Percentiles rank a stretch among this genome's conserved stretches.
Evolutionary conservation across 2,113 vertebrate genomes (phyloP).

Genomic region (Osmerus eperlanus): DNA sequence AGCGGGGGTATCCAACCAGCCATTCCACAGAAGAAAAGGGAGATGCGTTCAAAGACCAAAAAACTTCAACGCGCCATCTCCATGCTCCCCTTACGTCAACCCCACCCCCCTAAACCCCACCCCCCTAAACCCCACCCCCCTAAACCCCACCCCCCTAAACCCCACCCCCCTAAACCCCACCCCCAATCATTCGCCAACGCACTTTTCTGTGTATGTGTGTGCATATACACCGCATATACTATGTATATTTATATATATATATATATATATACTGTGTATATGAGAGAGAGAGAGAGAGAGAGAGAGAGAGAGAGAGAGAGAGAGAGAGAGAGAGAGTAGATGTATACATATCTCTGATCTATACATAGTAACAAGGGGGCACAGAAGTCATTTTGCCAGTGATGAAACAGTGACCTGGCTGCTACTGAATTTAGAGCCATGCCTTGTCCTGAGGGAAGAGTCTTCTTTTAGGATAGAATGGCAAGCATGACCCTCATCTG

Average conservation of each 20-base stretch:
- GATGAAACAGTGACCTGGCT: constrained; percentile 67
- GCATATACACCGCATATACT: not conserved
- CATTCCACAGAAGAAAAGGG: no score
- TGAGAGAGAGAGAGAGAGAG: no score
- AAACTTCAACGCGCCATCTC: no score
- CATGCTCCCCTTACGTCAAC: not conserved
- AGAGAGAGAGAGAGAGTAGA: not conserved
- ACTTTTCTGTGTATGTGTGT: no score
- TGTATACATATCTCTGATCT: not conserved
- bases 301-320: no score
- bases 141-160: not conserved
- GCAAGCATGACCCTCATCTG: constrained; percentile 71
- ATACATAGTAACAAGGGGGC: constrained; percentile 16
- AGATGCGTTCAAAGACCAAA: no score
- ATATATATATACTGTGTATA: no score
- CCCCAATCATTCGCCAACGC: no score
- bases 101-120: not conserved
- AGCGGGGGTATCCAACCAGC: not conserved
- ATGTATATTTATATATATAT: not conserved
- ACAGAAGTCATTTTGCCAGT: constrained; percentile 47
- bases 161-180: not conserved
- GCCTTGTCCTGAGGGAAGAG: constrained; percentile 60
- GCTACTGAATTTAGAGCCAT: constrained; percentile 63
- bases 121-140: not conserved
- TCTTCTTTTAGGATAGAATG: constrained; percentile 62